Conservation (phyloP, 2,113 vertebrate genomes). For the Callocephalon fimbriatum region DNA sequence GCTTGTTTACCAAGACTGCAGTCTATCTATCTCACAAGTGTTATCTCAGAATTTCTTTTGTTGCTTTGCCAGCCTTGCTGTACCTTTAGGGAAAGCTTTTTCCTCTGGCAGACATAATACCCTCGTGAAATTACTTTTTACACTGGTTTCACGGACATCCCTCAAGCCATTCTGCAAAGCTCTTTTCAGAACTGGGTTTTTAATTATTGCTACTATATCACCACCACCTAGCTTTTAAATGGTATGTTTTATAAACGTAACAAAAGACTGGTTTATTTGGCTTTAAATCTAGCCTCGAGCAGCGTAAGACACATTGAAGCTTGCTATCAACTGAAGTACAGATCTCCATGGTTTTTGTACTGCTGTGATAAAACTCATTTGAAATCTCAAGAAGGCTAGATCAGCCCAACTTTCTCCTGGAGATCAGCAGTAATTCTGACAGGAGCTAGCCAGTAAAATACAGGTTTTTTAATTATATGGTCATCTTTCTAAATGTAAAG, state of each 20-base stretch:
- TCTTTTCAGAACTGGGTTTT: not conserved
- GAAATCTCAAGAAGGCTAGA: not conserved
- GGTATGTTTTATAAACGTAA: not conserved
- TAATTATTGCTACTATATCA: not conserved
- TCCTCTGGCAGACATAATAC: not conserved
- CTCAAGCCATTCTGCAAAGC: not conserved
- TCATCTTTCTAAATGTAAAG: not conserved
- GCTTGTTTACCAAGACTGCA: not conserved
- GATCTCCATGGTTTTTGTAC: not conserved
- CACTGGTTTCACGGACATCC: not conserved
- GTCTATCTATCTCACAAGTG: not conserved
- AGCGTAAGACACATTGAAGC: not conserved
- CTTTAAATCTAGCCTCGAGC: not conserved
- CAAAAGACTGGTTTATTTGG: not conserved
- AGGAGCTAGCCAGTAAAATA: not conserved
- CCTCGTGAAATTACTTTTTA: not conserved
- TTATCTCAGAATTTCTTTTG: not conserved
- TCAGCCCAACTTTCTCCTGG: not conserved
- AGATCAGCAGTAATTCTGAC: not conserved
- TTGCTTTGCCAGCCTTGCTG: not conserved
- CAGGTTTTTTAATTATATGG: not conserved
- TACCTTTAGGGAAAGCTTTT: not conserved
- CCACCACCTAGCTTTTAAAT: not conserved
- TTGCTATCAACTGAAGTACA: not conserved
- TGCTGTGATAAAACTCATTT: not conserved